These are phyloP conservation scores for Galaxias olidus DNA, from an alignment of 2,797 vertebrate genomes.

Conservation along the genomic window DNA sequence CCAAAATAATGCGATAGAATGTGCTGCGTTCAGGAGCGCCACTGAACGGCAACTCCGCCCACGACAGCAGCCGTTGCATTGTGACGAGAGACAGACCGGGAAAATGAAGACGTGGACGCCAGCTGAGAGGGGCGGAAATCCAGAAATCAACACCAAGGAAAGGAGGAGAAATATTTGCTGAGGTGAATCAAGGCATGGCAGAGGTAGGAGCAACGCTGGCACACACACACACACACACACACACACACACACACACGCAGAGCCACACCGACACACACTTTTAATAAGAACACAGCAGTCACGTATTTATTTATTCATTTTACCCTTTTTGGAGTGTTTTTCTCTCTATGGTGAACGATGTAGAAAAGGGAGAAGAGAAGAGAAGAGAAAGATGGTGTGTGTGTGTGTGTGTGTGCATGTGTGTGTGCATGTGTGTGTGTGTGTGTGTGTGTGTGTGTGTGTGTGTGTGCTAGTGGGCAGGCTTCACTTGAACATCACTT, in stretches of 20 bases:
- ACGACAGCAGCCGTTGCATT: too few relatives aligned
- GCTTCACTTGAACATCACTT: conserved; percentile 51
- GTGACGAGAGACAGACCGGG: neutral
- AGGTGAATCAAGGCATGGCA: conserved; percentile 19
- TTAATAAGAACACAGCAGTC: conserved; percentile 8
- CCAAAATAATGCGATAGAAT: too few relatives aligned
- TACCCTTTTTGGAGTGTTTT: neutral
- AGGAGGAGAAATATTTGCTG: conserved; percentile 27
- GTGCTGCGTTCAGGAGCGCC: too few relatives aligned
- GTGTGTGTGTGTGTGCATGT: conserved; percentile 33
- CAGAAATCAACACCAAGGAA: conserved; percentile 22
- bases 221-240: conserved; percentile 16
- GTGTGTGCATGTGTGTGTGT: conserved; percentile 28
- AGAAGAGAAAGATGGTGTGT: too few relatives aligned
- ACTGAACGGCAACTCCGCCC: too few relatives aligned
- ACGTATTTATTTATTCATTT: conserved; percentile 1
- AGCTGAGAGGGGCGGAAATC: conserved; percentile 9
- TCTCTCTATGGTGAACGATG: neutral
- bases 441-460: conserved; percentile 28
- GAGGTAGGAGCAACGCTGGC: conserved; percentile 14
- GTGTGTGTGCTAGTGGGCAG: conserved; percentile 35
- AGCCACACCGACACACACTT: conserved; percentile 20
- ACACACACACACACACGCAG: conserved; percentile 21
- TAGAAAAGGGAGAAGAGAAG: conserved; percentile 16
- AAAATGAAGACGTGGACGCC: neutral